Evolutionary conservation across 2,888 invertebrate species (phyloP).

Genomic region (Gerris lacustris): DNA sequence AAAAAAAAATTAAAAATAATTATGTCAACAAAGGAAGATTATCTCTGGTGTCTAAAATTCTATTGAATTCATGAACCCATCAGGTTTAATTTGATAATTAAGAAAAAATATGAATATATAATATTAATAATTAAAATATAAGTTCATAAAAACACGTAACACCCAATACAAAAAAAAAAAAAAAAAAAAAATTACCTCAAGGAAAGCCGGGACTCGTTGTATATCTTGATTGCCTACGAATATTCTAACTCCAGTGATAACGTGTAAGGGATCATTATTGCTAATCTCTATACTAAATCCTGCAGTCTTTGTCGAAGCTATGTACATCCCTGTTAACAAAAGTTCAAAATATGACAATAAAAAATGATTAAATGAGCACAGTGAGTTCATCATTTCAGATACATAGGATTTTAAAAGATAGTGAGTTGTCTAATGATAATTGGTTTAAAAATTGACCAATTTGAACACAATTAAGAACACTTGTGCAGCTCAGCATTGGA

Average conservation of each 20-base stretch:
- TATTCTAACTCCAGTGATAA: conserved; percentile 80
- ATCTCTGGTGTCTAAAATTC: too few relatives aligned
- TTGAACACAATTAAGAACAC: too few relatives aligned
- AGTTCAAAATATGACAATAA: not conserved
- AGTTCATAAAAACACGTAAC: too few relatives aligned
- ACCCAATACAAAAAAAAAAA: too few relatives aligned
- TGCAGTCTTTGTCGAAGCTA: conserved; percentile 79
- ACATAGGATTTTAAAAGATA: conserved; percentile 15
- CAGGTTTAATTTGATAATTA: too few relatives aligned
- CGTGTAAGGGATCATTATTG: conserved; percentile 75
- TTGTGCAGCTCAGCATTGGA: too few relatives aligned
- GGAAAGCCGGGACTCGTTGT: conserved; percentile 60
- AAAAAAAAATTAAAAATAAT: too few relatives aligned
- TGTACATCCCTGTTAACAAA: conserved; percentile 58
- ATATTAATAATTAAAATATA: too few relatives aligned
- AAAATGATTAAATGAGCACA: not conserved
- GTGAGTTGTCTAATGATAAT: not conserved
- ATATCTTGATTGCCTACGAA: conserved; percentile 73
- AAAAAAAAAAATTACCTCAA: conserved; percentile 43
- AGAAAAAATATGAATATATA: too few relatives aligned
- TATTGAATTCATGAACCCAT: too few relatives aligned
- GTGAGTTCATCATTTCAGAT: not conserved
- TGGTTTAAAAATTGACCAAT: not conserved
- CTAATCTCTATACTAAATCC: conserved; percentile 80
- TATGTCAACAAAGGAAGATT: too few relatives aligned